Base-by-base conservation (phyloP, 2,888 invertebrate genomes). In the Brassicogethes aeneus region DNA sequence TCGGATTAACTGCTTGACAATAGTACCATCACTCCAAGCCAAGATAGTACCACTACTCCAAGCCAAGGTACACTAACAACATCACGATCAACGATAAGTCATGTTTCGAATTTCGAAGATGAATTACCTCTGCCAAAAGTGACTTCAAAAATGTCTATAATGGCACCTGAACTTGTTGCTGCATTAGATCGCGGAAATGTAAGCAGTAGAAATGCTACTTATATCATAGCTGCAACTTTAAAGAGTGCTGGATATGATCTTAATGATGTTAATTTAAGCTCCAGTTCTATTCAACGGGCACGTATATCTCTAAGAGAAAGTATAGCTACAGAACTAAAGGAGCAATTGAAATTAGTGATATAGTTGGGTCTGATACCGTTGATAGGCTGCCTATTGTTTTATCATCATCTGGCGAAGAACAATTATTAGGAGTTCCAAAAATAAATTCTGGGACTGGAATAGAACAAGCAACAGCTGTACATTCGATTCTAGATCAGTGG, bases 401-500 rank as follows among this genome's bases (percentile, higher is more conserved):
- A 16, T 32, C 31, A 3, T 5, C 16, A 15, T 29, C 13, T 31
- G 37, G 32, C 16, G n/a, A 23, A 15, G 37, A 41, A 36, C 31
- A 41, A 36, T 31, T 41, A 10, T 32, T 41, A 16, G 41, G 41
- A 15, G 36, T 41, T 15, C 41, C 36, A 30, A 36, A 41, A 31
- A 13, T 36, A 2, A 17, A 36, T 17, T 14, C 15, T 15, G 41
- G 36, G n/a, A 36, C 36, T 16, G 41, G 16, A 10, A 15, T 15
- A 16, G 17, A 36, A n/a, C 41, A 36, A 41, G 36, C 41, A 30
- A 10, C 16, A 36, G 41, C 41, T 12, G 16, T 41, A 10, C 16
- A 16, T 5, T 5, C 3, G 31, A 36, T 32, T 36, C 16, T 37
- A 10, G 13, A 41, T 13, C 16, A 41, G 14, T 41, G 41, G 41